Conservation (phyloP, 1,140 invertebrate genomes). For the Cherax destructor region DNA sequence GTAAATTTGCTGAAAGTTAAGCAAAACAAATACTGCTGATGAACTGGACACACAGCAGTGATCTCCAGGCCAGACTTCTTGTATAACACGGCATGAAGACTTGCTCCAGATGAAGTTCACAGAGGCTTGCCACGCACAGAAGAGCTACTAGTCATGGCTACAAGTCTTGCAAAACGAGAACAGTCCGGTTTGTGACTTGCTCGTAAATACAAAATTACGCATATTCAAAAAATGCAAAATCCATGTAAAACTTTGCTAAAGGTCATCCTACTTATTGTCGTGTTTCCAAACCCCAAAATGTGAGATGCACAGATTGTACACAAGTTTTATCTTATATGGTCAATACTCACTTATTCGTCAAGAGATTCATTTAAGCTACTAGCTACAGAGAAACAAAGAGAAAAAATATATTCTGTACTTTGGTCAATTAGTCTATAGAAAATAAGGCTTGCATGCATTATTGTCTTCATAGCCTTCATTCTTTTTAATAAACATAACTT, state of each 20-base stretch:
- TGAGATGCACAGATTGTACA: conserved; percentile 54
- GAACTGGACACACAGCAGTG: conserved; percentile 37
- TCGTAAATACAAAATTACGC: conserved; percentile 63
- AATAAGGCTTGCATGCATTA: conserved; percentile 51
- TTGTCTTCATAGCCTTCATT: conserved; percentile 39
- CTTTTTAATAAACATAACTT: conserved; percentile 25
- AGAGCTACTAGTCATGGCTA: conserved; percentile 56
- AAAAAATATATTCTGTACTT: conserved; percentile 49
- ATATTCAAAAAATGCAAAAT: conserved; percentile 65
- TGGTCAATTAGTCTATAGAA: conserved; percentile 22
- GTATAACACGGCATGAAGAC: conserved; percentile 54
- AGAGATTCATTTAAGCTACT: conserved; percentile 57
- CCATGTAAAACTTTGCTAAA: conserved; percentile 62
- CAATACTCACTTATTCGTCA: conserved; percentile 43
- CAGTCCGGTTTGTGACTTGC: conserved; percentile 57
- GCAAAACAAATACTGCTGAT: conserved; percentile 45
- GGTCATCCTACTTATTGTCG: conserved; percentile 62
- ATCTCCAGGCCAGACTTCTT: conserved; percentile 38
- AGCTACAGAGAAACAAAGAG: conserved; percentile 48
- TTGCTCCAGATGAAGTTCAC: conserved; percentile 54
- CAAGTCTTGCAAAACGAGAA: conserved; percentile 55
- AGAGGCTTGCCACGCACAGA: conserved; percentile 55
- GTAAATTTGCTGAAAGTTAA: conserved; percentile 32
- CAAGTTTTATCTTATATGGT: conserved; percentile 50
- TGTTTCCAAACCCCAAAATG: conserved; percentile 64